A percentile compares a stretch with the other conserved stretches of the same genome.
Conservation (phyloP, 2,888 invertebrate species). For the Malacosoma neustria region DNA sequence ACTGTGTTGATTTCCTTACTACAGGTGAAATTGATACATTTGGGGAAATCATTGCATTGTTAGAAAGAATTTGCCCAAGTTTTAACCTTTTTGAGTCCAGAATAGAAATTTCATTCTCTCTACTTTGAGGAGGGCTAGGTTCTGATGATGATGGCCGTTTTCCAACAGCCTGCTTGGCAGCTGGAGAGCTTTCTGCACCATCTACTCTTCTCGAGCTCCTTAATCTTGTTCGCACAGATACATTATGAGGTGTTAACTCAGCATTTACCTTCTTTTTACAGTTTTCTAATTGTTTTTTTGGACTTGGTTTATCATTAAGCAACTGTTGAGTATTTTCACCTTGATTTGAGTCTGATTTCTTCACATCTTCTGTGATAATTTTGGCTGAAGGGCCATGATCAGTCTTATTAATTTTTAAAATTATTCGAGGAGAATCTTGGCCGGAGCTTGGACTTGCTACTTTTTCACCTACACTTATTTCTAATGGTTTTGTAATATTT, state of each 20-base stretch:
- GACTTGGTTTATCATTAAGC: slow-evolving; percentile 37
- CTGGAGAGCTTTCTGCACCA: slow-evolving; percentile 40
- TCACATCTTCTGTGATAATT: slow-evolving; percentile 60
- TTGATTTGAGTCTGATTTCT: slow-evolving; percentile 31
- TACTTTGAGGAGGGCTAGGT: slow-evolving; percentile 34
- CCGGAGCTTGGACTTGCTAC: slow-evolving; percentile 49
- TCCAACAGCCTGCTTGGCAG: slow-evolving; percentile 31
- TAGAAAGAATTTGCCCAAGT: slow-evolving; percentile 53
- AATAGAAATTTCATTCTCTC: slow-evolving; percentile 44
- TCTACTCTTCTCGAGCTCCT: slow-evolving; percentile 59
- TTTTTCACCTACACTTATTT: slow-evolving; percentile 60
- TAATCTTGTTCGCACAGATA: slow-evolving; percentile 53
- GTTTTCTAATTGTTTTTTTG: slow-evolving; percentile 38
- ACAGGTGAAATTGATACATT: slow-evolving; percentile 54
- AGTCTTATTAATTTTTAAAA: slow-evolving; percentile 79
- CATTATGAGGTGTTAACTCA: slow-evolving; percentile 27
- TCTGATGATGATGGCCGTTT: slow-evolving; percentile 43
- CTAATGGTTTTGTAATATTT: slow-evolving; percentile 57
- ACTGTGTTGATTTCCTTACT: slow-evolving; percentile 30
- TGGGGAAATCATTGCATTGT: slow-evolving; percentile 21
- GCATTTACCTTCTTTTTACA: slow-evolving; percentile 41
- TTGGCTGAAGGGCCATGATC: slow-evolving; percentile 67
- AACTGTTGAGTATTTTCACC: slow-evolving; percentile 40
- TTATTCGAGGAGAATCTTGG: slow-evolving; percentile 74
- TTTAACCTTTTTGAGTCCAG: slow-evolving; percentile 58